phyloP scores from a whole-genome alignment of 2,113 vertebrate genomes.

The Porphyrio hochstetteri region DNA sequence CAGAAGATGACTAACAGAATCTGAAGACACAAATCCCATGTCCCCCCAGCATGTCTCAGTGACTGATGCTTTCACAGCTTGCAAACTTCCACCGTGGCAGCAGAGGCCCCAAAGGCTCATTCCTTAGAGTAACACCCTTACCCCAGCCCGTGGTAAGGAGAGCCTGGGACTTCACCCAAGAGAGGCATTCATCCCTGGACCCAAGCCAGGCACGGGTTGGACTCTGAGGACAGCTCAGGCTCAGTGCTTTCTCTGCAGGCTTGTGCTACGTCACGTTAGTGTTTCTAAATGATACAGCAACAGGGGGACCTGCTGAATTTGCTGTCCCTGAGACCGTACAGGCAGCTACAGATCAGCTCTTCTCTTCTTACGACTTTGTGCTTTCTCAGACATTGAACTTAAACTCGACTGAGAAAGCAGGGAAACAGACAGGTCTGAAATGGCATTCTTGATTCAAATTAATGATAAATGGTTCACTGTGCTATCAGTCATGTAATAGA shows the following conservation, averaged over 20 bases:
- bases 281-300: not conserved
- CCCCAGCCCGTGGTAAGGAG: not conserved
- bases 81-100: not conserved
- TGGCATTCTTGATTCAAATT: conserved; percentile 62
- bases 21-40: not conserved
- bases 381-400: conserved; percentile 24
- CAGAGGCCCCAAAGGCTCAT: not conserved
- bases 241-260: not conserved
- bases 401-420: conserved; percentile 18
- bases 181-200: not conserved
- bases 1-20: not conserved
- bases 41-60: not conserved
- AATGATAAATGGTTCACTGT: conserved; percentile 72
- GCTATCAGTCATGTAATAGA: conserved; percentile 76
- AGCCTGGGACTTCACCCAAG: not conserved
- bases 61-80: not conserved
- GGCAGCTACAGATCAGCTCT: not conserved
- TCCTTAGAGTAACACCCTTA: not conserved
- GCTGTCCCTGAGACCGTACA: not conserved
- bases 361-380: not conserved
- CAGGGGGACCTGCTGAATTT: not conserved
- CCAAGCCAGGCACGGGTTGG: accelerated
- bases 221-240: not conserved
- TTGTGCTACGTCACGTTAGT: not conserved
- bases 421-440: not conserved